Evolutionary conservation across 2,888 invertebrate genomes (phyloP), one percentile per base, ranked within the genome.

Genomic region (Chaitophorus viminalis): DNA sequence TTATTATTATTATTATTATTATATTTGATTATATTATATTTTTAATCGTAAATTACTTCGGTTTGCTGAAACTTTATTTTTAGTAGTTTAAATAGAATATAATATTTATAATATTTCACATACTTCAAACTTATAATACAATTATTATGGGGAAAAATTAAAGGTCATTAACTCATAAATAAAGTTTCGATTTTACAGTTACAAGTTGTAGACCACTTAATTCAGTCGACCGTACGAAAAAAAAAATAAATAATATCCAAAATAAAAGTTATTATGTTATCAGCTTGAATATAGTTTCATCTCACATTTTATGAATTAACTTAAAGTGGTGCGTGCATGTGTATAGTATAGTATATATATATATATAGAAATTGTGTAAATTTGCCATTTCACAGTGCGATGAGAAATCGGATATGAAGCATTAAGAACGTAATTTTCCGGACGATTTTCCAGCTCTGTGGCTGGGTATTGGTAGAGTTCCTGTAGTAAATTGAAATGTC

Each of bases 401-500:
- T 54, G 54, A 79, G n/a, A 74, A 86, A 79, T 79, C 86, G 86
- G 86, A 86, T 86, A 86, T 86, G 86, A 86, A 79, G n/a, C 86
- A 79, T 86, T 86, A 79, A 79, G 52, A 31, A 33, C 75, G 77
- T 79, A 86, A 86, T 86, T 85, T 78, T 70, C 85, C 52, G 68
- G 77, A 70, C 85, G 78, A 70, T 78, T 86, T 86, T 79, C 86
- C 79, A 86, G 54, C 54, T 70, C 39, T 54, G 29, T 75, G 31
- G 25, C 60, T 76, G 65, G 54, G 72, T 72, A 72, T 72, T 86
- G 72, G 72, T 74, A 21, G 79, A 86, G 33, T 86, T 86, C 86
- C 86, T 79, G 78, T n/a, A 54, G 79, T 79, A 86, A 86, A 86
- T 86, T 86, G 86, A 86, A 86, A 86, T 86, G 86, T 79, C 79